Evolutionary conservation across 2,113 vertebrate genomes (phyloP).

Genomic region (Hippocampus mohnikei): DNA sequence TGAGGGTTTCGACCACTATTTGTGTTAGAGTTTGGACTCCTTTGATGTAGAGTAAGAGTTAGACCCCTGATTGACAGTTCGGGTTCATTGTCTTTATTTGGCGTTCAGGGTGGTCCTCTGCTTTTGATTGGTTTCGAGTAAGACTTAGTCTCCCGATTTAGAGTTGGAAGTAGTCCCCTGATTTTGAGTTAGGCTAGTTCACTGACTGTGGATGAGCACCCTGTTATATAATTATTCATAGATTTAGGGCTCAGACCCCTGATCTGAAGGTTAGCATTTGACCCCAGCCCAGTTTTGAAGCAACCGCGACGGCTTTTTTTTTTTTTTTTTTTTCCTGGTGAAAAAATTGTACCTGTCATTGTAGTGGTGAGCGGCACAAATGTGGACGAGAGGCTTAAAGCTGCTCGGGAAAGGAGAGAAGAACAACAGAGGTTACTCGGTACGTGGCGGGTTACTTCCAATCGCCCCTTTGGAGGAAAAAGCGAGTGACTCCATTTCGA

Average conservation of each 20-base stretch:
- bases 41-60: not conserved
- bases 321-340: too few relatives aligned
- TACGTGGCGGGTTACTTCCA: constrained; percentile 45
- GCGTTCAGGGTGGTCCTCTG: too few relatives aligned
- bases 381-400: constrained; percentile 84
- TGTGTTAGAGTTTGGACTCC: too few relatives aligned
- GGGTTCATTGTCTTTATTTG: not conserved
- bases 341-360: constrained; percentile 10
- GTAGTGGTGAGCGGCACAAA: constrained; percentile 72
- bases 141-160: not conserved
- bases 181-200: not conserved
- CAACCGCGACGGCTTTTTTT: not conserved
- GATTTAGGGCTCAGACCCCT: not conserved
- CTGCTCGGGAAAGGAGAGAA: constrained; percentile 84
- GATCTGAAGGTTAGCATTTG: not conserved
- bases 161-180: not conserved
- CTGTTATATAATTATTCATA: not conserved
- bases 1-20: too few relatives aligned
- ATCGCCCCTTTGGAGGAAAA: not conserved
- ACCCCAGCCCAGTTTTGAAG: not conserved
- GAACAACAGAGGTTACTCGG: constrained; percentile 82
- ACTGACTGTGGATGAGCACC: not conserved
- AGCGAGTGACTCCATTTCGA: not conserved
- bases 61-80: not conserved
- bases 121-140: not conserved